Percentiles rank a stretch among this genome's conserved stretches.
Conservation (phyloP, 2,113 vertebrate genomes). For the Xiphias gladius region DNA sequence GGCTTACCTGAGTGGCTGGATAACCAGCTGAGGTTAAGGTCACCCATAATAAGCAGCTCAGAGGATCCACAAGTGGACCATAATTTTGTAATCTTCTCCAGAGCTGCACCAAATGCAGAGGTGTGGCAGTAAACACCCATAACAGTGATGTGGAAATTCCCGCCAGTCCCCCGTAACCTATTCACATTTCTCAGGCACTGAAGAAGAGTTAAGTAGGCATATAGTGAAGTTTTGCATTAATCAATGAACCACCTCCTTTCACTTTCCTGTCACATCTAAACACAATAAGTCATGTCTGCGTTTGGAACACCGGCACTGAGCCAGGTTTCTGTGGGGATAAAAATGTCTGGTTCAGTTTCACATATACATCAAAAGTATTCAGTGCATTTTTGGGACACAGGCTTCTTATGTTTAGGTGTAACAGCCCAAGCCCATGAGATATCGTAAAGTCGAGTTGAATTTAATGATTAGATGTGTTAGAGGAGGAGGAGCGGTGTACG, state of each 20-base stretch:
- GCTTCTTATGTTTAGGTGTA: not conserved
- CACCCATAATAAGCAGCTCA: conserved; percentile 28
- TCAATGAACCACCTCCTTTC: not conserved
- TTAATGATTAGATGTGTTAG: not conserved
- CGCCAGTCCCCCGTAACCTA: not conserved
- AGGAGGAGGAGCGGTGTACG: not conserved
- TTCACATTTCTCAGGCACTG: conserved; percentile 13
- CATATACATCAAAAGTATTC: not conserved
- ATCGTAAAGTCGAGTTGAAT: not conserved
- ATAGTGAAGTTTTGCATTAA: not conserved
- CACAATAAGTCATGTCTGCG: not conserved
- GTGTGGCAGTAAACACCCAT: conserved; percentile 6
- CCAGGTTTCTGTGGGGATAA: conserved; percentile 2
- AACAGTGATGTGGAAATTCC: not conserved
- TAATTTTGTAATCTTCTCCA: conserved; percentile 36
- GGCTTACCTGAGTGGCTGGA: not conserved
- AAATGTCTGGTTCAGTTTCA: not conserved
- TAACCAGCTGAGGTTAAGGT: conserved; percentile 19
- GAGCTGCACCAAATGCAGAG: conserved; percentile 37
- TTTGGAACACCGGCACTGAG: not conserved
- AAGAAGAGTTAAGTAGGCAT: not conserved
- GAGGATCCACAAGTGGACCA: conserved; percentile 23
- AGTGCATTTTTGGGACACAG: not conserved
- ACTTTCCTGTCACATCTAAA: not conserved
- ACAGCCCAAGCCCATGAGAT: not conserved